phyloP scores from a whole-genome alignment of 2,113 vertebrate genomes.

The Zingel zingel region DNA sequence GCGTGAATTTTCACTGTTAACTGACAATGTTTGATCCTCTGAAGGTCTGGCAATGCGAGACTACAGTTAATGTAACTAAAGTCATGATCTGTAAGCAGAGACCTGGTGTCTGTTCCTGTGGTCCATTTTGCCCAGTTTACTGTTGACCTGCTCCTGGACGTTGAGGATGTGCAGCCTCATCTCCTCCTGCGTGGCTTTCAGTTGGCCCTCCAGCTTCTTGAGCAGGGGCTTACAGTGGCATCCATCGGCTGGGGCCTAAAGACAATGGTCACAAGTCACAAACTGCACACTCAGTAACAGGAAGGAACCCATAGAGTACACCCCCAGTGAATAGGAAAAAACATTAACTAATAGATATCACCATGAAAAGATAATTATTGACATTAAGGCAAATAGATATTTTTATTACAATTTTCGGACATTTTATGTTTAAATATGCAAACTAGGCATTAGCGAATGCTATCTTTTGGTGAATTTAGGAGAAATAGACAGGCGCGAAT shows the following conservation, averaged over 20 bases:
- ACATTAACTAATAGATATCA: too few relatives aligned
- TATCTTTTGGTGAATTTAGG: too few relatives aligned
- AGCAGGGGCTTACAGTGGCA: slow-evolving; percentile 91
- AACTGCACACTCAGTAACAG: background rate
- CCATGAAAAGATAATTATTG: too few relatives aligned
- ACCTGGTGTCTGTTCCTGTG: slow-evolving; percentile 89
- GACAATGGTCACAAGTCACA: background rate
- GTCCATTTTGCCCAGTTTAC: slow-evolving; percentile 88
- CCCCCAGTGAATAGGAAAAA: too few relatives aligned
- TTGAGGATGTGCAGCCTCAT: slow-evolving; percentile 89
- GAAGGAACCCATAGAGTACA: background rate
- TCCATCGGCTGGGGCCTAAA: slow-evolving; percentile 88
- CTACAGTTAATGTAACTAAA: background rate
- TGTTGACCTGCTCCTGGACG: slow-evolving; percentile 89
- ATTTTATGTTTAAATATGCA: too few relatives aligned
- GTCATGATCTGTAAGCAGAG: background rate
- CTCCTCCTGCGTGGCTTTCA: slow-evolving; percentile 90
- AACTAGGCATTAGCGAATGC: too few relatives aligned
- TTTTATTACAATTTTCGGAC: too few relatives aligned
- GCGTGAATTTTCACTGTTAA: background rate
- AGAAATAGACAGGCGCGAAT: too few relatives aligned
- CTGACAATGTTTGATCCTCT: too few relatives aligned
- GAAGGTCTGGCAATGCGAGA: too few relatives aligned
- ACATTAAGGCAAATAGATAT: too few relatives aligned
- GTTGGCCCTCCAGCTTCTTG: slow-evolving; percentile 89